Evolutionary conservation across 35 echinoderm and acorn worm genomes (phyloP).

Genomic region (Lytechinus variegatus): DNA sequence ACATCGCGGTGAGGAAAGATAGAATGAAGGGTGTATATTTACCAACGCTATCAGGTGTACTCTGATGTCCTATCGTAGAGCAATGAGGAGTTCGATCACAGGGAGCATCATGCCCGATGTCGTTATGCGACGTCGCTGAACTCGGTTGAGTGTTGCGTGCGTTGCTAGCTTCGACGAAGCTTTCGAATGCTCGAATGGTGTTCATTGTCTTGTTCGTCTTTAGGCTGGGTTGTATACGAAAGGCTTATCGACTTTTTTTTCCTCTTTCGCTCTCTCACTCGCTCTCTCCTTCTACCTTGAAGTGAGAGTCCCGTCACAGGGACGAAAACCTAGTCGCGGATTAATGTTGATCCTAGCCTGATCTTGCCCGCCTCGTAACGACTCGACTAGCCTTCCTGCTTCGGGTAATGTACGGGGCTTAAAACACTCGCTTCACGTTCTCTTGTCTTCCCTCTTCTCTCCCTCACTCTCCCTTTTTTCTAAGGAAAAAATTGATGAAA

Average conservation of each 20-base stretch:
- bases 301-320: constrained; percentile 10
- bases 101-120: constrained; percentile 23
- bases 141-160: constrained; percentile 43
- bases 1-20: neutral
- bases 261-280: neutral
- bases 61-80: constrained; percentile 30
- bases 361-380: constrained; percentile 53
- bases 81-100: constrained; percentile 42
- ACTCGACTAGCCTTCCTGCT: constrained; percentile 44
- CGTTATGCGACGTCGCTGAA: constrained; percentile 43
- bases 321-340: constrained; percentile 38
- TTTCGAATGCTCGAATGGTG: constrained; percentile 48
- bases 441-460: neutral
- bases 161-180: constrained; percentile 45
- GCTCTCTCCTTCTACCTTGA: neutral
- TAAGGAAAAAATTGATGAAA: neutral
- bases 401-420: constrained; percentile 53
- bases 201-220: constrained; percentile 41
- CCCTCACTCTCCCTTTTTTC: neutral
- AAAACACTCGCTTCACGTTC: constrained; percentile 23
- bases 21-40: neutral
- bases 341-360: constrained; percentile 41
- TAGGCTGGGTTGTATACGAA: constrained; percentile 15
- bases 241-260: constrained; percentile 42
- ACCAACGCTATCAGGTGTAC: constrained; percentile 15